phyloP scores from a whole-genome alignment of 2,888 invertebrate species.

The Clanis bilineata region DNA sequence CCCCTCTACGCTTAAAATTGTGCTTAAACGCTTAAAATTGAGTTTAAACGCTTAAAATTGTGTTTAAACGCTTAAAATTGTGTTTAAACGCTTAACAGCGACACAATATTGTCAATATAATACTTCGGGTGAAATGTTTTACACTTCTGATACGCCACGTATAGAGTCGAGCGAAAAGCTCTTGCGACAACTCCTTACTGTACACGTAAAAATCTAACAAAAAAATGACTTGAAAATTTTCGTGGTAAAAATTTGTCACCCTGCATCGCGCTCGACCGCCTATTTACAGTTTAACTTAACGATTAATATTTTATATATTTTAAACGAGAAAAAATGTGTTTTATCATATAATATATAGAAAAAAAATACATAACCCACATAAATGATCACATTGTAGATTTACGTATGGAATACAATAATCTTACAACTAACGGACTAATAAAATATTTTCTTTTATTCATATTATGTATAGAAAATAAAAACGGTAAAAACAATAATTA shows the following conservation, averaged over 20 bases:
- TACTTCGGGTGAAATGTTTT: constrained; percentile 7
- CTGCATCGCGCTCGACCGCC: not conserved
- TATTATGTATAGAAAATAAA: constrained; percentile 39
- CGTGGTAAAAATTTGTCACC: constrained; percentile 25
- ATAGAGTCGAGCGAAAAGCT: not conserved
- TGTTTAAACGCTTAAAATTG: not conserved
- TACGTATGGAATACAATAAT: constrained; percentile 39
- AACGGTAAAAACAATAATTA: constrained; percentile 42
- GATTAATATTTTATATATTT: not conserved
- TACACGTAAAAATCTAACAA: not conserved
- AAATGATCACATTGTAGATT: constrained; percentile 33
- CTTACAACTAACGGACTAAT: constrained; percentile 38
- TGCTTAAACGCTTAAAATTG: not conserved
- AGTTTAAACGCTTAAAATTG: not conserved
- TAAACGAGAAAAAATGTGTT: constrained; percentile 10
- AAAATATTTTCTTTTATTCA: constrained; percentile 29
- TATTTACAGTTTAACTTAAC: not conserved
- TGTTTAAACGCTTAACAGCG: not conserved
- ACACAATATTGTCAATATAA: constrained; percentile 11
- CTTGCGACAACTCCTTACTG: not conserved
- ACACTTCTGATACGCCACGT: constrained; percentile 10
- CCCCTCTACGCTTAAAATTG: constrained; percentile 4
- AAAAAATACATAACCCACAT: constrained; percentile 29
- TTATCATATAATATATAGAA: constrained; percentile 17
- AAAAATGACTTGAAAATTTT: constrained; percentile 22